These are phyloP conservation scores for Erebia aethiops DNA, from an alignment of 2,888 invertebrate species.

Conservation along the genomic window DNA sequence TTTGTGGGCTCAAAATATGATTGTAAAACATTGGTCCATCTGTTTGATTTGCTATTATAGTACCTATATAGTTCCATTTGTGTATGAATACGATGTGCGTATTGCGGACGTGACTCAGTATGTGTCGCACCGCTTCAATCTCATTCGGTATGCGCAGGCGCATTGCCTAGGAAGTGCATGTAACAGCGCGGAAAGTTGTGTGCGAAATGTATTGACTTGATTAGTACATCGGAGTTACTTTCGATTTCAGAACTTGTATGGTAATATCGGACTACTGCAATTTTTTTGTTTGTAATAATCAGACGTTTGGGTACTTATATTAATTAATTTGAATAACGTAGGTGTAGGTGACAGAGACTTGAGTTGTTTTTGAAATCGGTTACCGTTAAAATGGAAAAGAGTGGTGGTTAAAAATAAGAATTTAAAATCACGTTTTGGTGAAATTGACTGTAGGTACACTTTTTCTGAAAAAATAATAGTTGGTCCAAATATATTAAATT, in stretches of 20 bases:
- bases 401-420: too few species aligned
- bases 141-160: constrained; percentile 68
- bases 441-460: too few species aligned
- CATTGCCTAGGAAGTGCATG: constrained; percentile 71
- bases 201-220: constrained; percentile 45
- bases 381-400: too few species aligned
- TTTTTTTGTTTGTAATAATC: background rate
- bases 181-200: constrained; percentile 50
- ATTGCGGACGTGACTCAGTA: constrained; percentile 60
- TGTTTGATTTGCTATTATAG: background rate
- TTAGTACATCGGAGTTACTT: constrained; percentile 29
- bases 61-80: constrained; percentile 1
- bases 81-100: constrained; percentile 11
- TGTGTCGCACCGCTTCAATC: constrained; percentile 58
- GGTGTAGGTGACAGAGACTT: background rate
- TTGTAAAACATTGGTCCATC: background rate
- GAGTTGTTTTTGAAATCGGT: background rate
- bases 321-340: too few species aligned
- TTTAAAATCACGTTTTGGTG: too few species aligned
- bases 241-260: constrained; percentile 26
- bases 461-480: too few species aligned
- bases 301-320: background rate
- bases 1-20: background rate
- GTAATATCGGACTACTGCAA: constrained; percentile 5
- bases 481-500: too few species aligned